phyloP scores from a whole-genome alignment of 2,113 vertebrate species.

The Antidorcas marsupialis region DNA sequence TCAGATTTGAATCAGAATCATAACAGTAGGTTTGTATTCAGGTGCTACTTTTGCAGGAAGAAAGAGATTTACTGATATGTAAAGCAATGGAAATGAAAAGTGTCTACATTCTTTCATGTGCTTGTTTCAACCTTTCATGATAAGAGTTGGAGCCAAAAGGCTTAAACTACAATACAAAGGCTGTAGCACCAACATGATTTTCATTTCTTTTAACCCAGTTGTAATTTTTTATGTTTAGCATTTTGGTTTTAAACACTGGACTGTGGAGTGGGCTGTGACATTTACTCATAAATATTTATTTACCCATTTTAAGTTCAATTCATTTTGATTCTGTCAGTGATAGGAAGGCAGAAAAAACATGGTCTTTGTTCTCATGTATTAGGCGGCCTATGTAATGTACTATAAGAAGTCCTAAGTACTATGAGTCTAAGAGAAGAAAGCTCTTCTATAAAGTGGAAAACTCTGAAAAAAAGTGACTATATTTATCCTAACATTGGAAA shows the following conservation, averaged over 20 bases:
- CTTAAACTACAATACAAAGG: not conserved
- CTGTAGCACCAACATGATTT: not conserved
- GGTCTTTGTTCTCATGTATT: not conserved
- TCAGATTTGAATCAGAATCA: not conserved
- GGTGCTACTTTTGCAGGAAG: not conserved
- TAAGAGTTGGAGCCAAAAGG: not conserved
- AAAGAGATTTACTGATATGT: not conserved
- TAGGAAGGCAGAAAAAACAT: not conserved
- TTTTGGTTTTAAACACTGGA: constrained; percentile 14
- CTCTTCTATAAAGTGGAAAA: not conserved
- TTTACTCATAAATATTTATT: not conserved
- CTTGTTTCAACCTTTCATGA: not conserved
- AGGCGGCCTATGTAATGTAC: not conserved
- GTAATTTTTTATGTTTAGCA: not conserved
- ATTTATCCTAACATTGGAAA: not conserved
- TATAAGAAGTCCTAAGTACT: not conserved
- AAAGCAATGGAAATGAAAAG: not conserved
- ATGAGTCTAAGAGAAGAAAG: not conserved
- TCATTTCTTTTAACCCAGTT: constrained; percentile 1
- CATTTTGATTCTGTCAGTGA: not conserved
- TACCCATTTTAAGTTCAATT: not conserved
- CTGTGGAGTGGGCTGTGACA: not conserved
- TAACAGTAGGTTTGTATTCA: not conserved
- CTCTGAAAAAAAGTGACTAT: not conserved
- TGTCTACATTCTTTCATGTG: not conserved